Evolutionary conservation across 30 jellyfish, hydroid and myxozoan species (phyloP), one percentile per base, ranked within the genome.

Genomic region (Hydractinia symbiolongicarpus): DNA sequence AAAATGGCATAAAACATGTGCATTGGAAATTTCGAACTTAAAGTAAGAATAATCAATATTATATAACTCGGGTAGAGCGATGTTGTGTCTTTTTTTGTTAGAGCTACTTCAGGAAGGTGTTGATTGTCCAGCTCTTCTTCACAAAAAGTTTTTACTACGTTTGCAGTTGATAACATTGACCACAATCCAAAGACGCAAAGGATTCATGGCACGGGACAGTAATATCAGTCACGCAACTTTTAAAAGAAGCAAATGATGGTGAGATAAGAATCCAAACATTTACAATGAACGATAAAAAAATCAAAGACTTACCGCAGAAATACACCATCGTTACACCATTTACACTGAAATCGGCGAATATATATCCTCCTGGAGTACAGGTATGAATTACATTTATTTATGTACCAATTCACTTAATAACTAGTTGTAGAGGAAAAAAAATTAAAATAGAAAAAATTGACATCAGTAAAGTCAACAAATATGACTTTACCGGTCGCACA

Each of bases 91-190:
- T 2, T 30, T 30, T 49, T 74, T 74, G 83, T 74, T 58, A 3
- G 19, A 68, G 52, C n/a, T 0, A 68, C 4, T 30, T 74, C 15
- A 77, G 4, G 55, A 49, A 13, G 84, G 69, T 77, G 13, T 61
- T 55, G 86, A 1, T 51, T 73, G 82, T 53, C 17, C 50, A 51
- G n/a, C 17, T 73, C 17, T 73, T 16, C 50, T 73, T 82, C 30
- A 4, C 21, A 68, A 68, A 14, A 68, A 11, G 78, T 16, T 11
- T 50, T 68, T 14, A 16, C 30, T 11, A 68, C 53, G 53, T 68
- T 68, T 68, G 78, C 78, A 15, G 54, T 68, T 68, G 78, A 68
- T 14, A 68, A 11, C 15, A 68, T 68, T 68, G 30, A 16, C 78
- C 53, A 14, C 50, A 10, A 68, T 11, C 78, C 78, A 68, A 14